phyloP scores from a whole-genome alignment of 2,888 invertebrate species.

The Nephrotoma guestfalica region DNA sequence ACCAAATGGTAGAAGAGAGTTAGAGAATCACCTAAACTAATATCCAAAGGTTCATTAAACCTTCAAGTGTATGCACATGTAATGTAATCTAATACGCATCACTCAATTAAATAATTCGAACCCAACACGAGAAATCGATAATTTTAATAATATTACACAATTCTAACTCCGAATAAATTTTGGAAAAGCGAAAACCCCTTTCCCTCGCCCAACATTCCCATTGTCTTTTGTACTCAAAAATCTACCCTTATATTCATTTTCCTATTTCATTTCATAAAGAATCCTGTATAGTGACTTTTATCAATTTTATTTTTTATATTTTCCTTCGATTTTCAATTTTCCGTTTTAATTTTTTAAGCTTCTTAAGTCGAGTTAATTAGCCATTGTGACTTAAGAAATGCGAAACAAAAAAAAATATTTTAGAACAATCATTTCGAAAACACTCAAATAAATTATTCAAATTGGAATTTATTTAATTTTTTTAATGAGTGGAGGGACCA shows the following conservation, averaged over 20 bases:
- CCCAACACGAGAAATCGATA: background rate
- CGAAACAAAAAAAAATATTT: background rate
- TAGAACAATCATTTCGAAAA: background rate
- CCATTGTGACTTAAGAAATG: background rate
- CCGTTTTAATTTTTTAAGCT: background rate
- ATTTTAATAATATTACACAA: background rate
- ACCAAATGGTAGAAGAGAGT: too few species aligned
- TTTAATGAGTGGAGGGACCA: background rate
- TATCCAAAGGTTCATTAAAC: background rate
- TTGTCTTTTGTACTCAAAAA: background rate
- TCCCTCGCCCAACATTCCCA: background rate
- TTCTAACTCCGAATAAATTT: background rate
- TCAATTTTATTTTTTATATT: background rate
- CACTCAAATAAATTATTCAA: background rate
- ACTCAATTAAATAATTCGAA: background rate
- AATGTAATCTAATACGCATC: background rate
- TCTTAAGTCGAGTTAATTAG: background rate
- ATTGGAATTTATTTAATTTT: background rate
- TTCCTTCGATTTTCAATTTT: background rate
- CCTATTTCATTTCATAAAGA: background rate
- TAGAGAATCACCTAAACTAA: too few species aligned
- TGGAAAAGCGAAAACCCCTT: background rate
- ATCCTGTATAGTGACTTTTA: background rate
- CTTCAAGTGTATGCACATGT: background rate
- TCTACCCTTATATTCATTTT: background rate